Base-by-base conservation (phyloP, 2,113 vertebrate species). In the Ophiodon elongatus region DNA sequence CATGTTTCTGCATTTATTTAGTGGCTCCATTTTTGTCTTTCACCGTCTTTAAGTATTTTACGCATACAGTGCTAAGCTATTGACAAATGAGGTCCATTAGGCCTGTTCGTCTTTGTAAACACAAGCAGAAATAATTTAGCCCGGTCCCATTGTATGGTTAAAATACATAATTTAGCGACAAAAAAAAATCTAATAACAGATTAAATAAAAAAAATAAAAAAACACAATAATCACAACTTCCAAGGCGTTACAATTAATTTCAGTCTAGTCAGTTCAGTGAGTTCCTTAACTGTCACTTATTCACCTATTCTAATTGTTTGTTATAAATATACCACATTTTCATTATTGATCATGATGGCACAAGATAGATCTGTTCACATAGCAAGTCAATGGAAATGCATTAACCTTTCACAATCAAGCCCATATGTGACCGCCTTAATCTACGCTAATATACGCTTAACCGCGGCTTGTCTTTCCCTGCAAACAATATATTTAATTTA, bases 51-150 rank as follows among this genome's bases (percentile, higher is more conserved):
- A 70, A 79, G 64, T 69, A 35, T 80, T 89, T 89, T 84, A 78
- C 78, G 82, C 67, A 75, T n/a, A 3, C 39, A 52, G 52, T 4
- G 21, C 57, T 59, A 52, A 73, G 60, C 80, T 69, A 0, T 3
- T 90, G 90, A 91, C 57, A 85, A 91, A 92, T 83, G 81, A 74
- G 83, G 41, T 75, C 81, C 83, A 84, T 92, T 89, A 86, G 83
- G 62, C 47, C 76, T 77, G 27, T 85, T 89, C 83, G 82, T 88
- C 82, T 92, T 63, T 80, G 71, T 70, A 83, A 88, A 88, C 83
- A 78, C 71, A 72, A 72, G 79, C 88, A 86, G 52, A 85, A 78
- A 77, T 56, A 10, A 78, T 84, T 85, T 10, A 37, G 66, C 69
- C 11, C 2, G 3, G 19, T 71, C 39, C 50, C 73, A 79, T 57